Percentiles rank a stretch among this genome's conserved stretches.
Evolutionary conservation across 2,888 invertebrate genomes (phyloP).

Genomic region (Micoletzkya japonica): DNA sequence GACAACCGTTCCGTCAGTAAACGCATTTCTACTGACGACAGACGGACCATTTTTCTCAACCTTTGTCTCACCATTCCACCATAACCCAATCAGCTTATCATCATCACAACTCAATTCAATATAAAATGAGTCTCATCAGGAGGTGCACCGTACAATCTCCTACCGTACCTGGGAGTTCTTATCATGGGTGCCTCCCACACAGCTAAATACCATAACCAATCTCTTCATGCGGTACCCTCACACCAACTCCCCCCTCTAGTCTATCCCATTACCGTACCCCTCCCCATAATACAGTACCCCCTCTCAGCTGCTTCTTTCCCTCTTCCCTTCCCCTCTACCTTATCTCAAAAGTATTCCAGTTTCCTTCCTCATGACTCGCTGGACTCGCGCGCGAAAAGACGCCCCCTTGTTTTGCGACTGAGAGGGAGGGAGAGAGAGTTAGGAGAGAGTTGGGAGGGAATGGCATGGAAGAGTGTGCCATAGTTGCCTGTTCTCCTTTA

Average conservation of each 20-base stretch:
- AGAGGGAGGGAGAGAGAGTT: neutral
- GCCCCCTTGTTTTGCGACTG: conserved; percentile 7
- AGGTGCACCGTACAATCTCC: neutral
- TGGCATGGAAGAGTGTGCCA: neutral
- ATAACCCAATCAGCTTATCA: too few relatives aligned
- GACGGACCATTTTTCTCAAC: too few relatives aligned
- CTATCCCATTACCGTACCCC: neutral
- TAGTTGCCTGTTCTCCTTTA: neutral
- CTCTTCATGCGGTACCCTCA: neutral
- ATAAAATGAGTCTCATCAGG: neutral
- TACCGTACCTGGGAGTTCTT: neutral
- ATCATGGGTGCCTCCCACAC: neutral
- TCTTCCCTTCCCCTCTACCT: neutral
- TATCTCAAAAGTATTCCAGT: conserved; percentile 25
- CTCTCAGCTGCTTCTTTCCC: conserved; percentile 1
- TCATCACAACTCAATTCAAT: too few relatives aligned
- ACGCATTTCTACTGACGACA: too few relatives aligned
- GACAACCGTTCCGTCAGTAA: too few relatives aligned
- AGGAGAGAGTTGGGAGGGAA: neutral
- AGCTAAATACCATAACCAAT: too few relatives aligned
- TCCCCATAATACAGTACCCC: too few relatives aligned
- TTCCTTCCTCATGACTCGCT: neutral
- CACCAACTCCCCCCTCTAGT: neutral
- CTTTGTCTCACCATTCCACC: conserved; percentile 2
- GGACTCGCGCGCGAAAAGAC: conserved; percentile 3